Percentiles rank a stretch among this genome's conserved stretches.
Evolutionary conservation across 2,797 vertebrate genomes (phyloP).

Genomic region (Eulemur coronatus): DNA sequence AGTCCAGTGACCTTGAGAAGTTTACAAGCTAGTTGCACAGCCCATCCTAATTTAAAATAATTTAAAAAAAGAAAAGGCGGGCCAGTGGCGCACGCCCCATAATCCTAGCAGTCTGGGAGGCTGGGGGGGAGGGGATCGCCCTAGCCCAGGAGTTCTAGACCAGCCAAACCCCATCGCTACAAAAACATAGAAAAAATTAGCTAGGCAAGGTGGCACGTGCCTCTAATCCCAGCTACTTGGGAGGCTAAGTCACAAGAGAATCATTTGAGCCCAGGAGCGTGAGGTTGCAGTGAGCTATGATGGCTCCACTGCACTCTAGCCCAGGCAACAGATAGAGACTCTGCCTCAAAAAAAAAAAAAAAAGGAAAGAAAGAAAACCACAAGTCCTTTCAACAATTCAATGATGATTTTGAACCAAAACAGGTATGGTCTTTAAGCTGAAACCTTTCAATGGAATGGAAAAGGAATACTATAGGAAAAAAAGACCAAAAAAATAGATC

Average conservation of each 20-base stretch:
- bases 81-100: background rate
- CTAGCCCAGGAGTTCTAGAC: background rate
- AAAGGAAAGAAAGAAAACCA: background rate
- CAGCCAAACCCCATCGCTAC: background rate
- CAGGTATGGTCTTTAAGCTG: conserved; percentile 29
- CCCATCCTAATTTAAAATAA: background rate
- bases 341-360: background rate
- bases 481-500: background rate
- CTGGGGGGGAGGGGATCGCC: background rate
- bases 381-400: conserved; percentile 4
- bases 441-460: conserved; percentile 25
- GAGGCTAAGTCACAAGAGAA: background rate
- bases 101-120: background rate
- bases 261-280: background rate
- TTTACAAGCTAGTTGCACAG: conserved; percentile 24
- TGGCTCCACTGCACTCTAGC: background rate
- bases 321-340: background rate
- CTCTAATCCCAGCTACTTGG: background rate
- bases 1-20: conserved; percentile 31
- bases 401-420: conserved; percentile 42
- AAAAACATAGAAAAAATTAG: background rate
- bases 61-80: background rate
- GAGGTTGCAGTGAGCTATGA: background rate
- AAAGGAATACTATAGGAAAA: background rate
- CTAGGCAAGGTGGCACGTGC: background rate